Evolutionary conservation across 2,797 vertebrate genomes (phyloP), one percentile per base, ranked within the genome.

Genomic region (Amphiprion clarkii): DNA sequence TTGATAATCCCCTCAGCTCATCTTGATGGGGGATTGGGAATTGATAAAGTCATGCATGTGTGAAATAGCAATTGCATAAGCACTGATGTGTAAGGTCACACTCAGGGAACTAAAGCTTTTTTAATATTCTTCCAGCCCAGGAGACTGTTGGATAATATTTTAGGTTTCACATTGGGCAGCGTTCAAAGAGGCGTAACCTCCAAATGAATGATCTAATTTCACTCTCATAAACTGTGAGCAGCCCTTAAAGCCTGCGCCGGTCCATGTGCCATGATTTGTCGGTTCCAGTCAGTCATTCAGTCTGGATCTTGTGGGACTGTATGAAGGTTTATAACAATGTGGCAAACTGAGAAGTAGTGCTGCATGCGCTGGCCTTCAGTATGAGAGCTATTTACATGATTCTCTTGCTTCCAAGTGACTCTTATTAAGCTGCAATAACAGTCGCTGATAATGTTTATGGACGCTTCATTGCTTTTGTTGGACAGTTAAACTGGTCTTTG

Each of bases 391-490:
- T 84, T 79, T 68, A 63, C 66, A 64, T 7, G 17, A 67, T 31
- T 67, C 16, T 60, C 25, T 23, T 59, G 58, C 63, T 74, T 44
- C 76, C 57, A 69, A 69, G 19, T n/a, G 54, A 67, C 68, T 82
- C 70, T 70, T 79, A 79, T 88, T 85, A 88, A 77, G 71, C 66
- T 52, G 63, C 78, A 60, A 36, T 84, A 88, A 83, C 74, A 8
- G 69, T 76, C 72, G 51, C 67, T 85, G 83, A 89, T 89, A 75
- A 84, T 85, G 81, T 92, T 93, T 90, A 89, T 89, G 70, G 80
- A 90, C 58, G 78, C 85, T 85, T 87, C 82, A 74, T 82, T 88
- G 88, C 89, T 88, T 88, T 89, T 81, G 83, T 91, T 90, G 90
- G 88, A 90, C 79, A 58, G 83, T 84, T 79, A 87, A 91, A 84